phyloP scores from a whole-genome alignment of 2,113 vertebrate genomes.

The Parus major region DNA sequence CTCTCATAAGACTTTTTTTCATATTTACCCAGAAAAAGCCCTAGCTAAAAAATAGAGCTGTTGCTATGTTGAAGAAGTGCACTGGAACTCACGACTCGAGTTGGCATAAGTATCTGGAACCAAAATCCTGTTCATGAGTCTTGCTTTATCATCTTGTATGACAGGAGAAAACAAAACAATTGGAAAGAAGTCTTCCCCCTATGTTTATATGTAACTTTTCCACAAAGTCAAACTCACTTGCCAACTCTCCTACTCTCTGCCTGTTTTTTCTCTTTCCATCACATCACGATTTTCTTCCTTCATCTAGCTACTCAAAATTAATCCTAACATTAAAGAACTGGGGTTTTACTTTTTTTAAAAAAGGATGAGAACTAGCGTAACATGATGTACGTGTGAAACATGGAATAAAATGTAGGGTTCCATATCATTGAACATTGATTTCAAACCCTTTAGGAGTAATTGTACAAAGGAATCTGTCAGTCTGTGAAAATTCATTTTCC shows the following conservation, averaged over 20 bases:
- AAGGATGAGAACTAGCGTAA: not conserved
- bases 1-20: not conserved
- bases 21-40: not conserved
- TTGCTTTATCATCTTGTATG: not conserved
- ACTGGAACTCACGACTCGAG: not conserved
- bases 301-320: not conserved
- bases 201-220: not conserved
- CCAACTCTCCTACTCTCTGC: not conserved
- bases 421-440: not conserved
- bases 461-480: not conserved
- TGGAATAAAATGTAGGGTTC: not conserved
- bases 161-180: not conserved
- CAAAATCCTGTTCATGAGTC: not conserved
- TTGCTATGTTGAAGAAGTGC: constrained; percentile 16
- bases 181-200: not conserved
- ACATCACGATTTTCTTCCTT: not conserved
- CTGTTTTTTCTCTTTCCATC: not conserved
- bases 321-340: not conserved
- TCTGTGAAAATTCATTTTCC: not conserved
- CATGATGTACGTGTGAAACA: not conserved
- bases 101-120: not conserved
- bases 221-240: not conserved
- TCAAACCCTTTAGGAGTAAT: not conserved
- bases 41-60: not conserved
- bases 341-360: not conserved